Evolutionary conservation across 2,113 vertebrate genomes (phyloP), one percentile per base, ranked within the genome.

Genomic region (Colistium nudipinnis): DNA sequence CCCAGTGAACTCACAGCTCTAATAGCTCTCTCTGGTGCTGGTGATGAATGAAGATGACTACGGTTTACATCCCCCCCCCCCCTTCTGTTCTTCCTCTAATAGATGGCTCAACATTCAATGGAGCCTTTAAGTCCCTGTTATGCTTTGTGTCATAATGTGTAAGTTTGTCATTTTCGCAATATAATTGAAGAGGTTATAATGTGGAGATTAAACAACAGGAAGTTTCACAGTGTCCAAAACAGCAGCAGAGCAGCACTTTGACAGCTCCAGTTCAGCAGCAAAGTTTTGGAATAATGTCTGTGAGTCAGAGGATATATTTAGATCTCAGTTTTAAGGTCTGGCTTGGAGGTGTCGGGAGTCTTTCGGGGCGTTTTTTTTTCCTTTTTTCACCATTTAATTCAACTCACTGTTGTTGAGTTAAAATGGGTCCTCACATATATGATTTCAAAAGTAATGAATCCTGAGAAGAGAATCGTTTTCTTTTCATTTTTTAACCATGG

Each of bases 251-350:
- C 53, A 43, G 47, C 20, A 1, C 60, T 19, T 47, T 62, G 67
- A 76, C 70, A 49, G 49, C 49, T 56, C 59, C 68, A 59, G 76
- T 41, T 81, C 62, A 78, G 55, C 56, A 47, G 12, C 17, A 35
- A 56, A 25, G 68, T 88, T 87, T 89, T 82, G 85, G 74, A 55
- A 20, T 75, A 72, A 76, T 75, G 67, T 74, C 78, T 79, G 63
- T 86, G 84, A 87, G 61, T 85, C 86, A 84, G 63, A 67, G 70
- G 61, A 75, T 87, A 86, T 87, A 82, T 90, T 88, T 86, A 86
- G 82, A 84, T 76, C 69, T 25, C 86, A 73, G 80, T 85, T 72
- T 65, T 74, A 73, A 64, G 25, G 66, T 74, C 55, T 8, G 44
- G 68, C 76, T 70, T 43, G 20, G 31, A 71, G 69, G 43, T 11